phyloP scores from a whole-genome alignment of 2,888 invertebrate genomes.

The Andricus curvator region DNA sequence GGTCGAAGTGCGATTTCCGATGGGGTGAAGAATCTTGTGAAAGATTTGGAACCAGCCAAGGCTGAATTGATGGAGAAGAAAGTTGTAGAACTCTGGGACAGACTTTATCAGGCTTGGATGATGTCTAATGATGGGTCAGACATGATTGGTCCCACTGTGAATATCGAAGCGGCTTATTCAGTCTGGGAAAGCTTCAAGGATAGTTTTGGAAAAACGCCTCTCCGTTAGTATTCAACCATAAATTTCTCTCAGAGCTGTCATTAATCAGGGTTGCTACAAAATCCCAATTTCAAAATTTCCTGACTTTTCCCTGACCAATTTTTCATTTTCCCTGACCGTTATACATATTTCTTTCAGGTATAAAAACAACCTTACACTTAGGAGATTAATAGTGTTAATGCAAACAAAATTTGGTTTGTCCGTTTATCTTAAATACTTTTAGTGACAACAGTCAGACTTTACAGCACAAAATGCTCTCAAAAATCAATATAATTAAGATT shows the following conservation, averaged over 20 bases:
- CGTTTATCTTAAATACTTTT: too few species aligned
- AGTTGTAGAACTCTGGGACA: constrained; percentile 95
- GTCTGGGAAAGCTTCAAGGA: constrained; percentile 87
- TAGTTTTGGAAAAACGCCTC: constrained; percentile 87
- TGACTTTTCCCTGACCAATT: too few species aligned
- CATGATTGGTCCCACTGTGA: constrained; percentile 85
- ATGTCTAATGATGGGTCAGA: constrained; percentile 82
- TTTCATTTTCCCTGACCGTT: too few species aligned
- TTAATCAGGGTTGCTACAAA: neutral
- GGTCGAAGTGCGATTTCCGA: constrained; percentile 94
- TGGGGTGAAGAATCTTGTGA: constrained; percentile 88
- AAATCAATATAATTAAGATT: too few species aligned
- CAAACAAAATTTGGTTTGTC: too few species aligned
- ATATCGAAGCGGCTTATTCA: constrained; percentile 85
- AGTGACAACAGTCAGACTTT: too few species aligned
- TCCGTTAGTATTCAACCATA: constrained; percentile 78
- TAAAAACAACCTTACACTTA: too few species aligned
- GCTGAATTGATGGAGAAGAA: constrained; percentile 91
- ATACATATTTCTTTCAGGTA: too few species aligned
- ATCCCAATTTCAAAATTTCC: too few species aligned
- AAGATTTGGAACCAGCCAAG: constrained; percentile 89
- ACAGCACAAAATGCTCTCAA: too few species aligned
- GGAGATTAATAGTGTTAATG: too few species aligned
- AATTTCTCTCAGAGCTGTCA: neutral
- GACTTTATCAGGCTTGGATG: constrained; percentile 95